A percentile compares a stretch with the other conserved stretches of the same genome.
Conservation (phyloP, 2,797 vertebrate genomes). For the Microctenopoma lineatum region DNA sequence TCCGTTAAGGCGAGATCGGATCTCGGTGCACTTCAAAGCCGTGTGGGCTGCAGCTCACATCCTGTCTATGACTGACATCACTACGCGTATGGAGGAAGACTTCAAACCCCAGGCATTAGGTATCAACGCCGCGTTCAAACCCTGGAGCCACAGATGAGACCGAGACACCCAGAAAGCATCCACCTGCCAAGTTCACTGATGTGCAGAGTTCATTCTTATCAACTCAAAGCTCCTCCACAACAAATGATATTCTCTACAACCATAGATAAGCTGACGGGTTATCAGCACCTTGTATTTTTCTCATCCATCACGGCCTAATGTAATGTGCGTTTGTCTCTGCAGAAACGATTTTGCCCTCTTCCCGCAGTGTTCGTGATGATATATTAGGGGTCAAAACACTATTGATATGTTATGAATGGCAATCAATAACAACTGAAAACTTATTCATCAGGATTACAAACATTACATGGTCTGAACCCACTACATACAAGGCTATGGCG, state of each 20-base stretch:
- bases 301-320: slow-evolving; percentile 58
- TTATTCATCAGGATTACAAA: slow-evolving; percentile 75
- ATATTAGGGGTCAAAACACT: slow-evolving; percentile 41
- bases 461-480: slow-evolving; percentile 71
- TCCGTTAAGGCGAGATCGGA: slow-evolving; percentile 71
- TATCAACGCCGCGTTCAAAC: slow-evolving; percentile 41
- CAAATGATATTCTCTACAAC: slow-evolving; percentile 41
- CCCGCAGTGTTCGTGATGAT: slow-evolving; percentile 30
- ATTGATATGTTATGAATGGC: slow-evolving; percentile 70
- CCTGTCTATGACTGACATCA: slow-evolving; percentile 79
- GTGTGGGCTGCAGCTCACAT: slow-evolving; percentile 77
- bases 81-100: slow-evolving; percentile 58
- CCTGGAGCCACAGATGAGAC: slow-evolving; percentile 50
- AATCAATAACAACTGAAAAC: slow-evolving; percentile 71
- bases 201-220: slow-evolving; percentile 50
- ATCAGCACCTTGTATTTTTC: slow-evolving; percentile 52
- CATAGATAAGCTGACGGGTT: slow-evolving; percentile 42
- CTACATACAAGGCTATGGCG: slow-evolving; percentile 75
- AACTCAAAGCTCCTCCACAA: slow-evolving; percentile 38
- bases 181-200: slow-evolving; percentile 58
- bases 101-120: slow-evolving; percentile 62
- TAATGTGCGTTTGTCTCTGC: slow-evolving; percentile 32
- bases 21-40: slow-evolving; percentile 80
- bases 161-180: slow-evolving; percentile 55
- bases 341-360: slow-evolving; percentile 29